Percentiles rank a stretch among this genome's conserved stretches.
Conservation (phyloP, 2,888 invertebrate genomes). For the Alviniconcha strummeri region DNA sequence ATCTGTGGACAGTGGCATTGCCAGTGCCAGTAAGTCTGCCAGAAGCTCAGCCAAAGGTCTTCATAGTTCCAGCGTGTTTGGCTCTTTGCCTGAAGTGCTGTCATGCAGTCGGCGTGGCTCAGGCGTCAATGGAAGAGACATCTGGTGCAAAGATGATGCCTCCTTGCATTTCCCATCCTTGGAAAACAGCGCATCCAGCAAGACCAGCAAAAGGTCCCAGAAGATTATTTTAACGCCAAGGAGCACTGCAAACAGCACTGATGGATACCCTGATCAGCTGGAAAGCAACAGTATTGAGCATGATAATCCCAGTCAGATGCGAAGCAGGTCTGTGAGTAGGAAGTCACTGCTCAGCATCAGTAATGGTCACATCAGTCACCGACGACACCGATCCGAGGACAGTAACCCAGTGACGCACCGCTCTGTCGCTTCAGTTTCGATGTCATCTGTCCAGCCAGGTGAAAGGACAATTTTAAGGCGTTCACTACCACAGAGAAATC, state of each 20-base stretch:
- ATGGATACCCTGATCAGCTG: too few relatives aligned
- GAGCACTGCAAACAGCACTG: too few relatives aligned
- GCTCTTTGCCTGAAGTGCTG: constrained; percentile 32
- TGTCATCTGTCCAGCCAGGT: neutral
- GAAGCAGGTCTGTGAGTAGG: too few relatives aligned
- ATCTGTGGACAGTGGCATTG: constrained; percentile 61
- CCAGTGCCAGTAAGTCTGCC: constrained; percentile 57
- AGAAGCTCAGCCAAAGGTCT: constrained; percentile 51
- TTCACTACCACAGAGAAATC: neutral
- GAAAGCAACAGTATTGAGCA: too few relatives aligned
- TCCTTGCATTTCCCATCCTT: constrained; percentile 8
- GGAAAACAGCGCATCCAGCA: neutral
- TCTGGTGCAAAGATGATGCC: neutral
- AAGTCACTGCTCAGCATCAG: too few relatives aligned
- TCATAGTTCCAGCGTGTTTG: neutral
- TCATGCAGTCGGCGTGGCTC: neutral
- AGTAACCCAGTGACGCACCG: neutral
- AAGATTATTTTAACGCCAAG: neutral
- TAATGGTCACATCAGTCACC: too few relatives aligned
- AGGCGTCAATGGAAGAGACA: constrained; percentile 4
- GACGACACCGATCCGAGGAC: neutral
- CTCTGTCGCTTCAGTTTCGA: neutral
- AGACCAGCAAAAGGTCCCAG: constrained; percentile 5
- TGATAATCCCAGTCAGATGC: too few relatives aligned
- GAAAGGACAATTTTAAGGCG: neutral